These are phyloP conservation scores for Callithrix jacchus DNA, from an alignment of 2,113 vertebrate species.

Conservation along the genomic window DNA sequence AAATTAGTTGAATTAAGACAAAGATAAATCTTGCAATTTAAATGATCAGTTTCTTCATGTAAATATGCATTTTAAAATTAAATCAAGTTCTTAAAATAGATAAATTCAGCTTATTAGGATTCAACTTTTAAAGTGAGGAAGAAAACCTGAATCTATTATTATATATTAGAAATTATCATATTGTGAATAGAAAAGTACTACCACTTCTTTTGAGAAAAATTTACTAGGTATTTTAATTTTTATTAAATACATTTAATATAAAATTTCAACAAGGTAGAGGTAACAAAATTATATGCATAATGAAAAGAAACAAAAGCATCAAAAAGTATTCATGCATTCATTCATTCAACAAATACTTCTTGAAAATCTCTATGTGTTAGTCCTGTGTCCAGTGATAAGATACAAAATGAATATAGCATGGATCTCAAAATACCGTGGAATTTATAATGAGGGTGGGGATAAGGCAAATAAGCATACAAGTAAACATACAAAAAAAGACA, in stretches of 20 bases:
- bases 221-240: constrained; percentile 2
- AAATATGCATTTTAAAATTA: constrained; percentile 61
- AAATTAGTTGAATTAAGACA: constrained; percentile 48
- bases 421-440: background rate
- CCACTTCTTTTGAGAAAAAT: background rate
- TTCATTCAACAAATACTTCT: background rate
- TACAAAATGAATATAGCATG: background rate
- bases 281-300: background rate
- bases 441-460: background rate
- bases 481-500: background rate
- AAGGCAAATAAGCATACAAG: background rate
- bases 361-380: background rate
- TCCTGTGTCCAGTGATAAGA: background rate
- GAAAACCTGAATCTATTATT: background rate
- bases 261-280: background rate
- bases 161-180: background rate
- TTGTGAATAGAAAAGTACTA: background rate
- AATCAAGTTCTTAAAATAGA: constrained; percentile 48
- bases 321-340: background rate
- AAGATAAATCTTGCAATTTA: constrained; percentile 41
- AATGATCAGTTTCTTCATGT: constrained; percentile 1
- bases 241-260: background rate
- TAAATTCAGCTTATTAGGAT: constrained; percentile 36
- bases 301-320: background rate
- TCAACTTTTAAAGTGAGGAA: constrained; percentile 36